Base-by-base conservation (phyloP, 2,888 invertebrate species). In the Drosophila robusta region DNA sequence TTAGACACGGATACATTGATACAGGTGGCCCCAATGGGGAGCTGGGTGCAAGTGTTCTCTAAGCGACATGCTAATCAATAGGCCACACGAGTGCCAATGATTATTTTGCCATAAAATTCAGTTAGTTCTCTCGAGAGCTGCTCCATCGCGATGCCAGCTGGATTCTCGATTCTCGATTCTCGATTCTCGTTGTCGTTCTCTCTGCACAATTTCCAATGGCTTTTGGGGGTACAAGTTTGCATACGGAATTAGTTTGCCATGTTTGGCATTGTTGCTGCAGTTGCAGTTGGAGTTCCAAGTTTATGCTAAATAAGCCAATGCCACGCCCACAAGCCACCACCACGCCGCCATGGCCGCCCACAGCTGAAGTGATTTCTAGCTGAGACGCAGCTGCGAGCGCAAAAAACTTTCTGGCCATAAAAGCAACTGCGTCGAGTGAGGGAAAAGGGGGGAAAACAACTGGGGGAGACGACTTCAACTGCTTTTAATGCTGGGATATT, bases 71-170 rank as follows among this genome's bases (percentile, higher is more conserved):
- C 82, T 86, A 83, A 88, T 88, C 89, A 88, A 88, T 88, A 88
- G 89, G 83, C 83, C 89, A 78, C 87, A 83, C 80, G 75, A 75
- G 83, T 83, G 83, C 78, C 88, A 83, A 83, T 83, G 89, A 84
- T 84, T 84, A 84, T 84, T 86, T 84, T 77, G 83, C 83, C 80
- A 88, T 84, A 88, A 86, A 80, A 86, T 73, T 88, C 80, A 73
- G 84, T 88, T 88, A 86, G 87, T 46, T 75, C 85, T 78, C 72
- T 61, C 52, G 82, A 75, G 78, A 55, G 55, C 54, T 41, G 39
- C 68, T 57, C 41, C 44, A 42, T n/a, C 49, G 49, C 42, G 60
- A 44, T 41, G 51, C 46, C 62, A 51, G 54, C 39, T 65, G 34
- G 24, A 42, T 44, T 32, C 39, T 58, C 49, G 18, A n/a, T 36